These are phyloP conservation scores for Heteropelma amictum DNA, from an alignment of 2,888 invertebrate species.

Conservation along the genomic window DNA sequence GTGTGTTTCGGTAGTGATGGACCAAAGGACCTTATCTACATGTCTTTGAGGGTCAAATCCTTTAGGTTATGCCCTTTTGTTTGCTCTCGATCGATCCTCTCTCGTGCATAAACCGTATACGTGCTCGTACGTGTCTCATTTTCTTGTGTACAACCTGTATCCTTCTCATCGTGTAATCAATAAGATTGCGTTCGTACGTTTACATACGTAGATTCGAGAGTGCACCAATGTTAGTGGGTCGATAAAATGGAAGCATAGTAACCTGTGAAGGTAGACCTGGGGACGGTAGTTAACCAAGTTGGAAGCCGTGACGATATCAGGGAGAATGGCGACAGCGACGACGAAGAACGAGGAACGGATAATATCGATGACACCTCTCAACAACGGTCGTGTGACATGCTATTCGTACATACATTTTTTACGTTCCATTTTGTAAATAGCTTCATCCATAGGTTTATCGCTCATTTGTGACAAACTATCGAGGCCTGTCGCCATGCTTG, in stretches of 20 bases:
- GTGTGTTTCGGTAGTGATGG: neutral
- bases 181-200: neutral
- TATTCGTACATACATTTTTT: neutral
- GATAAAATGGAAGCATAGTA: conserved; percentile 39
- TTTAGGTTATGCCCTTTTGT: neutral
- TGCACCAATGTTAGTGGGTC: conserved; percentile 32
- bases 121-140: neutral
- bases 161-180: neutral
- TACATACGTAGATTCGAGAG: neutral
- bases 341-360: conserved; percentile 5
- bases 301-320: conserved; percentile 22
- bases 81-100: neutral
- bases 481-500: no score
- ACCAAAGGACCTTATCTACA: neutral
- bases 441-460: neutral
- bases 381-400: neutral
- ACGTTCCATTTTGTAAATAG: neutral
- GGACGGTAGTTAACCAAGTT: conserved; percentile 53
- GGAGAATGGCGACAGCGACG: conserved; percentile 30
- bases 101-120: neutral
- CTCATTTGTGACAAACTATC: neutral
- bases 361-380: neutral
- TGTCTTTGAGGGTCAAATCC: neutral
- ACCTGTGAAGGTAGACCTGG: conserved; percentile 24
- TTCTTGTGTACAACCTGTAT: neutral